Conservation (phyloP, 2,797 vertebrate species). For the Tauraco hartlaubi region DNA sequence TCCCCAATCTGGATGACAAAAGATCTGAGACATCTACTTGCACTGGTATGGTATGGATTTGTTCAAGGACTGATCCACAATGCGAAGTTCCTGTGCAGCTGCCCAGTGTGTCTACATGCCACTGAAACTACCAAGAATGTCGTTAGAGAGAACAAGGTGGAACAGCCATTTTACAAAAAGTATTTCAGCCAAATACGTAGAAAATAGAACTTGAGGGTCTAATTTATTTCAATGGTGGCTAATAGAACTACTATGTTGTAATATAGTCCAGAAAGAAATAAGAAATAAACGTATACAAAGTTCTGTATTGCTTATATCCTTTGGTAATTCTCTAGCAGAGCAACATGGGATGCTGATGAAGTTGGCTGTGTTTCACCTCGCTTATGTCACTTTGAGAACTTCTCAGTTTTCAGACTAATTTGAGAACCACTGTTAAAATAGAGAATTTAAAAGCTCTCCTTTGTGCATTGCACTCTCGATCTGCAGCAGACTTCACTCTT, state of each 20-base stretch:
- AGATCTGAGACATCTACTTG: background rate
- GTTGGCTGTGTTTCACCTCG: background rate
- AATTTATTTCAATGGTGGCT: background rate
- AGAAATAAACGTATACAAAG: background rate
- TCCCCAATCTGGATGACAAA: background rate
- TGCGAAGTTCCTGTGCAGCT: background rate
- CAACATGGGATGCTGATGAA: background rate
- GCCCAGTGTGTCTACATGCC: rapidly evolving
- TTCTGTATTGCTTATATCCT: background rate
- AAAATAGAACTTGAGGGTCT: background rate
- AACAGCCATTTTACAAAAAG: background rate
- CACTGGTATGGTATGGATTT: background rate
- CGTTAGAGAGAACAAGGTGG: background rate
- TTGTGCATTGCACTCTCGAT: background rate
- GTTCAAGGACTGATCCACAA: background rate
- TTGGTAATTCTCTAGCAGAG: background rate
- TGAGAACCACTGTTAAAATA: background rate
- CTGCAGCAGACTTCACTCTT: background rate
- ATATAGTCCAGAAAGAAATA: background rate
- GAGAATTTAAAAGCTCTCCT: background rate
- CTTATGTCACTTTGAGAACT: background rate
- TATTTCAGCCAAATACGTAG: background rate
- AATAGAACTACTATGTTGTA: background rate
- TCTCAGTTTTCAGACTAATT: background rate
- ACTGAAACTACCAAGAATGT: background rate